phyloP scores from a whole-genome alignment of 2,888 invertebrate genomes.

The Microctonus aethiopoides region DNA sequence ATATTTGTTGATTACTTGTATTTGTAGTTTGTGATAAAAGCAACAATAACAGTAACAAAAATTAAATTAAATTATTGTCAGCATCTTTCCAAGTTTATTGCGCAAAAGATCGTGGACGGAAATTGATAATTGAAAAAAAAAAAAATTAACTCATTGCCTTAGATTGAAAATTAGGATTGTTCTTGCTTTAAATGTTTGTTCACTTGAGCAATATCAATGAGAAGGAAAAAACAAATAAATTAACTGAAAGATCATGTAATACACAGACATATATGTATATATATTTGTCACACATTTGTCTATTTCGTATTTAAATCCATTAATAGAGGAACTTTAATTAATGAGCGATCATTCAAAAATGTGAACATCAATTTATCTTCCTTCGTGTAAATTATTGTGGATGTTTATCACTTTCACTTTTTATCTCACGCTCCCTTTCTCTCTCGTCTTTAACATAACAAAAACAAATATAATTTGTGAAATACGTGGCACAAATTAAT shows the following conservation, averaged over 20 bases:
- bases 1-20: not conserved
- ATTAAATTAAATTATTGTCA: too few species aligned
- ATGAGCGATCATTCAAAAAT: too few species aligned
- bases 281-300: not conserved
- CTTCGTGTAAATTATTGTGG: not conserved
- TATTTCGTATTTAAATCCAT: not conserved
- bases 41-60: not conserved
- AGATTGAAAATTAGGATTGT: constrained; percentile 5
- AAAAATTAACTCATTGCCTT: not conserved
- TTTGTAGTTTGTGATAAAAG: not conserved
- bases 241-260: not conserved
- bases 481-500: not conserved
- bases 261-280: not conserved
- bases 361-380: not conserved
- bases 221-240: not conserved
- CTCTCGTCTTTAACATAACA: too few species aligned
- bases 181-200: constrained; percentile 32
- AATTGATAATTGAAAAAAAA: not conserved
- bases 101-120: constrained; percentile 26
- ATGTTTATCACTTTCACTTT: not conserved
- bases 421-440: too few species aligned
- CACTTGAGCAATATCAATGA: constrained; percentile 8
- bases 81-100: too few species aligned
- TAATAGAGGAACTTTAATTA: not conserved
- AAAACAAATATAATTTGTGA: too few species aligned